Percentiles rank a stretch among this genome's conserved stretches.
phyloP scores from a whole-genome alignment of 2,888 invertebrate species.

The Catocala nupta region DNA sequence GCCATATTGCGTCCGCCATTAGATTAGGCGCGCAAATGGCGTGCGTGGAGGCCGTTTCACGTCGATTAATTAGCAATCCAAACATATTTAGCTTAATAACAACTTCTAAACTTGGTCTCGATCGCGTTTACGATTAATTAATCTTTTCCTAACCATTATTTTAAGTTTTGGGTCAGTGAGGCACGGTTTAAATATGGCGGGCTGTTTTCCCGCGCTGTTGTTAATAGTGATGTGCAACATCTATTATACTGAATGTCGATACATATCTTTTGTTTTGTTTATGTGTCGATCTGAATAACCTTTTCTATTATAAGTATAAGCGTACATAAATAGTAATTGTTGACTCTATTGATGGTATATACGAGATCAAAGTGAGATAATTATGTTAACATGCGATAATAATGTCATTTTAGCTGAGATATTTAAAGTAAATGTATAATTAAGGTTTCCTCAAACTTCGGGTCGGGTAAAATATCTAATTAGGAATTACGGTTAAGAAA shows the following conservation, averaged over 20 bases:
- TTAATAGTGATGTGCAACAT: slow-evolving; percentile 14
- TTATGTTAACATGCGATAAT: no score
- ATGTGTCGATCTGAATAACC: no score
- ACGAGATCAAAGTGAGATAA: no score
- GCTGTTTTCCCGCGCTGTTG: slow-evolving; percentile 25
- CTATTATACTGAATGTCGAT: not conserved
- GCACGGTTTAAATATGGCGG: slow-evolving; percentile 41
- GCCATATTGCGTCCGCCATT: slow-evolving; percentile 50
- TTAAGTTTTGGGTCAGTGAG: slow-evolving; percentile 38
- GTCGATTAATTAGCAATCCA: slow-evolving; percentile 80
- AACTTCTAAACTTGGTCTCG: slow-evolving; percentile 69
- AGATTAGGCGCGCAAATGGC: slow-evolving; percentile 59
- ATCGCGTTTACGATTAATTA: slow-evolving; percentile 72
- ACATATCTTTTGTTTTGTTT: not conserved
- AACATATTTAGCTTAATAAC: slow-evolving; percentile 84
- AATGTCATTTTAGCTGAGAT: no score
- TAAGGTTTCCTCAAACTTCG: no score
- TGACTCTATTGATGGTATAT: no score
- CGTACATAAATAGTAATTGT: no score
- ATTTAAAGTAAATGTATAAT: no score
- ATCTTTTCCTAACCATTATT: slow-evolving; percentile 61
- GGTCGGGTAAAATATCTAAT: no score
- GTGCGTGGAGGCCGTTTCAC: slow-evolving; percentile 70
- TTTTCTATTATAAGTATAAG: no score
- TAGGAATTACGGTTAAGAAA: no score